Conservation (phyloP, 2,888 invertebrate species). For the Stenchaetothrips biformis region DNA sequence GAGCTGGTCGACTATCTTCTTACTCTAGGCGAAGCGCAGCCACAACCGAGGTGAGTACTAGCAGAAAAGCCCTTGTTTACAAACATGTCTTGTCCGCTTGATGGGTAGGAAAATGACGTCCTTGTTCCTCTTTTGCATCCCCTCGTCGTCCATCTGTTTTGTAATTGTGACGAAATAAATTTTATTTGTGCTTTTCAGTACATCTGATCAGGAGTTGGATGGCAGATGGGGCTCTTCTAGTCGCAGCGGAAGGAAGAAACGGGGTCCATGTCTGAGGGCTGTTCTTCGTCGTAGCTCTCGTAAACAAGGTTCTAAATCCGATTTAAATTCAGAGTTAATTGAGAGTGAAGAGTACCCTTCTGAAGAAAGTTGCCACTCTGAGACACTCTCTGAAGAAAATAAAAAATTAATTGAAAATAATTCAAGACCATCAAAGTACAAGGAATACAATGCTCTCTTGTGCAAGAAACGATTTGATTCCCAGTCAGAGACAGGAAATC, state of each 20-base stretch:
- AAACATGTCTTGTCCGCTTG: neutral
- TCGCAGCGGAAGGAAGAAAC: neutral
- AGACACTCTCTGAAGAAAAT: neutral
- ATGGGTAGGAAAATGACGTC: neutral
- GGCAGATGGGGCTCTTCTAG: neutral
- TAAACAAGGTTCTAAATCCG: neutral
- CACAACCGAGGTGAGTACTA: slow-evolving; percentile 4
- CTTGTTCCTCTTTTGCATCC: neutral
- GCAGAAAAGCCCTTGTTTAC: neutral
- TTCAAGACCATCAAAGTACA: neutral
- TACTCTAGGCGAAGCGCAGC: neutral
- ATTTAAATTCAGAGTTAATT: neutral
- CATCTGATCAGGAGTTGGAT: neutral
- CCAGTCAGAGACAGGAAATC: neutral
- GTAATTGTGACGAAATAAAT: neutral
- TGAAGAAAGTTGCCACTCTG: neutral
- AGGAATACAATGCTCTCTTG: neutral
- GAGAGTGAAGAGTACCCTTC: neutral
- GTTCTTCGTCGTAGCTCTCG: neutral
- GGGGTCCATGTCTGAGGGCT: neutral
- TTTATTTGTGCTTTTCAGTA: neutral
- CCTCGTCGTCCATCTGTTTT: neutral
- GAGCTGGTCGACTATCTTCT: neutral
- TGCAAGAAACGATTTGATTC: neutral
- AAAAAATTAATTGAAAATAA: neutral